These are phyloP conservation scores for Typhlomys cinereus DNA, from an alignment of 2,113 vertebrate species.

Conservation along the genomic window DNA sequence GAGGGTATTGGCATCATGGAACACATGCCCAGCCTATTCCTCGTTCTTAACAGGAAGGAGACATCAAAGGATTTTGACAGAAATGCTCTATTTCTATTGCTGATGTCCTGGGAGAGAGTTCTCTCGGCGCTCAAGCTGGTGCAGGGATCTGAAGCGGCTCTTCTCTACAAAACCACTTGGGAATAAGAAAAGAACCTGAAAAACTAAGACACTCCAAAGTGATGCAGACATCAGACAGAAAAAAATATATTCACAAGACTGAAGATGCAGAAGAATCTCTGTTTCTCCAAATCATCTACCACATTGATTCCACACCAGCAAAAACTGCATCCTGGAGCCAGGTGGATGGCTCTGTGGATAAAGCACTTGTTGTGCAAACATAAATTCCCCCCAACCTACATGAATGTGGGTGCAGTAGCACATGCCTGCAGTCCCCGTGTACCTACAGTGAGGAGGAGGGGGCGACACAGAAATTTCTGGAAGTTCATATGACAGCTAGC, in stretches of 20 bases:
- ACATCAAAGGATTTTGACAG: neutral
- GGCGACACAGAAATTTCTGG: no score
- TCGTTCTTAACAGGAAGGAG: neutral
- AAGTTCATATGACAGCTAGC: no score
- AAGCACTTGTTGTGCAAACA: no score
- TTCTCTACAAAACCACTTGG: neutral
- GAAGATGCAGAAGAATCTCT: neutral
- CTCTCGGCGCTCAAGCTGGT: neutral
- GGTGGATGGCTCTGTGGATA: no score
- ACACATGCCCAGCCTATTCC: no score
- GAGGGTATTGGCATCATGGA: no score
- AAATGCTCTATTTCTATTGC: neutral
- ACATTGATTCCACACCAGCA: neutral
- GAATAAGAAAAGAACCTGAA: neutral
- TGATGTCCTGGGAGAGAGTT: neutral
- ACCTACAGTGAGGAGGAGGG: no score
- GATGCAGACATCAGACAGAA: neutral
- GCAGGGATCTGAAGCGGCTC: neutral
- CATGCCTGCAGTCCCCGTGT: no score
- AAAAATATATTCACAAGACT: neutral
- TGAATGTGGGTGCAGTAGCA: no score
- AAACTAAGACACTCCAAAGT: neutral
- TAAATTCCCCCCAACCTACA: no score
- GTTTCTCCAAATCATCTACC: neutral
- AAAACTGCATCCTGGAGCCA: no score